Base-by-base conservation (phyloP, 2,797 vertebrate species). In the Diplodus puntazzo region DNA sequence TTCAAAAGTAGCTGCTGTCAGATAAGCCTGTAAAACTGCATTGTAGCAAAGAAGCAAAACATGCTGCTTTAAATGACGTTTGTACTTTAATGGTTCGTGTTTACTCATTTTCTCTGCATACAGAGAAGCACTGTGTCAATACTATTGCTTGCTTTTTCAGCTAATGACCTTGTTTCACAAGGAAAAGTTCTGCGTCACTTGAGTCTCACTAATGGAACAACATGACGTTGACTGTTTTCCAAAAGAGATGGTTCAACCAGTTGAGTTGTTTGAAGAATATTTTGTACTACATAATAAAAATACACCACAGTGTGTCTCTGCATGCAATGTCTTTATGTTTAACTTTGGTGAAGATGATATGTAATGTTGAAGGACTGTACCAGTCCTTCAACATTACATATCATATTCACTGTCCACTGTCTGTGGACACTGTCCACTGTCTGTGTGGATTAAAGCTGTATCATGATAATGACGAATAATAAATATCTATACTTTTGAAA, bases 161-260 rank as follows among this genome's bases (percentile, higher is more conserved):
- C n/a, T 0, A 69, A 53, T 9, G 11, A 59, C 88, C 84, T 85
- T 88, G 76, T 67, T 23, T 55, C 21, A 0, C 55, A 2, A 39
- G 42, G 64, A 77, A 67, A 54, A 30, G 42, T 42, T 73, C 43
- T 71, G 64, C 63, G 69, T 87, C 79, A 78, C 45, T 62, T 20
- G 50, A 53, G 25, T 69, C n/a, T 57, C 49, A 34, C 4, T 45
- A 18, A 74, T 23, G 3, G 50, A 83, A 76, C 75, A 52, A 11
- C 80, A 23, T 90, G 72, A 84, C 76, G 84, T 80, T 75, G 71
- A 53, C 64, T 54, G 27, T 13, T 52, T 9, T 16, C 6, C n/a
- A 14, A 69, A 79, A 48, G 61, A 42, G 67, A 30, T 62, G 81
- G 80, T 71, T 77, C 49, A 74, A 14, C 46, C 2, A 16, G 11